Conservation (phyloP, 2,888 invertebrate species). For the Aromia moschata region DNA sequence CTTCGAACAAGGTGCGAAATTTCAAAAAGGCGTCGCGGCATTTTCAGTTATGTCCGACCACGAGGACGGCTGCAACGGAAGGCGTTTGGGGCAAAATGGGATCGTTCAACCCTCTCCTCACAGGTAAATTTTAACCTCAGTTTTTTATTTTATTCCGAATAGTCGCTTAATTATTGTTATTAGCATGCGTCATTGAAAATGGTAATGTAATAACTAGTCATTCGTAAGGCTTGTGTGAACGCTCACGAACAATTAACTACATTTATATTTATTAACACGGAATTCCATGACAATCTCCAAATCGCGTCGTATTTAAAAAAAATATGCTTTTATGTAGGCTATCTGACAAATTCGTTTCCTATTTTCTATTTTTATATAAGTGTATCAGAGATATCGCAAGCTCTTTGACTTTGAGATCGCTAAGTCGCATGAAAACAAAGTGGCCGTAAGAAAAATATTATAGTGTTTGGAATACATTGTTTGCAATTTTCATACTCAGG, state of each 20-base stretch:
- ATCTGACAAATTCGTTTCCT: neutral
- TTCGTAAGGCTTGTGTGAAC: neutral
- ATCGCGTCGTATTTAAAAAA: neutral
- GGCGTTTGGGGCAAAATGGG: conserved; percentile 75
- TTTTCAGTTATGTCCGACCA: conserved; percentile 14
- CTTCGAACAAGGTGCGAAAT: conserved; percentile 39
- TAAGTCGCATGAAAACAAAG: neutral
- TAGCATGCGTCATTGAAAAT: neutral
- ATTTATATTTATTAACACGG: neutral
- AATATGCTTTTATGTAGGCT: neutral
- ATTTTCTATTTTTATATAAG: neutral
- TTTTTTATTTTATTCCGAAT: neutral
- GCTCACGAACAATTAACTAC: neutral
- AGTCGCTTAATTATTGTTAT: neutral
- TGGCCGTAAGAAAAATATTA: neutral
- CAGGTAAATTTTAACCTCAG: conserved; percentile 68
- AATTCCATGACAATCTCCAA: too few species aligned
- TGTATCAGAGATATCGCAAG: neutral
- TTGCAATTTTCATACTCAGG: too few species aligned
- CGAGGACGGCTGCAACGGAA: conserved; percentile 31
- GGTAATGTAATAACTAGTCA: neutral
- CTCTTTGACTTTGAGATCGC: neutral
- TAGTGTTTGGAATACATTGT: too few species aligned
- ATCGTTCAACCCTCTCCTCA: conserved; percentile 90
- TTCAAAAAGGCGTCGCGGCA: conserved; percentile 31